Conservation (phyloP, 1,140 invertebrate genomes). For the Mya arenaria region DNA sequence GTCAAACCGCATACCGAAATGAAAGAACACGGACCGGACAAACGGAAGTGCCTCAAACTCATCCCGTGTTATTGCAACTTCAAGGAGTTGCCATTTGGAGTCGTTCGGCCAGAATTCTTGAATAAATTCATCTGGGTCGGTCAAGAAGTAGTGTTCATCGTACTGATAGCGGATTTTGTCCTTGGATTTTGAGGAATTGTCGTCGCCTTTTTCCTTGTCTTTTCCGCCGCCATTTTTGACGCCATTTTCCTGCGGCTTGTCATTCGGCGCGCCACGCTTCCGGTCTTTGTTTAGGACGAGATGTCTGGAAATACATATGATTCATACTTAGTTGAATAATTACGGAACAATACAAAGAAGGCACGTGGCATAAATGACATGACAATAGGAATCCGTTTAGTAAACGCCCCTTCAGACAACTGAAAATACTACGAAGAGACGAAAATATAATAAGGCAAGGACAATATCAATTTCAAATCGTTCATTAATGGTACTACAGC, state of each 20-base stretch:
- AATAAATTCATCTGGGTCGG: constrained; percentile 99
- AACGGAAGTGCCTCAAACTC: constrained; percentile 99
- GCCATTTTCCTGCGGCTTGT: constrained; percentile 37
- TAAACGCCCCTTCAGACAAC: no score
- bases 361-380: no score
- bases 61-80: constrained; percentile 93
- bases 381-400: no score
- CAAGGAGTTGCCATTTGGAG: constrained; percentile 97
- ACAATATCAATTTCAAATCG: no score
- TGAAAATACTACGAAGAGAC: no score
- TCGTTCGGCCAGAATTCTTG: constrained; percentile 99
- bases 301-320: constrained; percentile 77
- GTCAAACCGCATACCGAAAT: constrained; percentile 96
- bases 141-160: constrained; percentile 99
- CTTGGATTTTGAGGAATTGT: constrained; percentile 61
- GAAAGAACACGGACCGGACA: constrained; percentile 98
- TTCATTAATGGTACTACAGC: no score
- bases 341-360: no score
- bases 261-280: constrained; percentile 30
- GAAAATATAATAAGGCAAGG: no score
- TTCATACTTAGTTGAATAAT: no score
- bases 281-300: constrained; percentile 81
- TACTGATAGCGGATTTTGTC: constrained; percentile 94
- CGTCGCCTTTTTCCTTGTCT: no score
- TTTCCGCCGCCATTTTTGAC: neutral